phyloP scores from a whole-genome alignment of 2,113 vertebrate species.

The Balaeniceps rex region DNA sequence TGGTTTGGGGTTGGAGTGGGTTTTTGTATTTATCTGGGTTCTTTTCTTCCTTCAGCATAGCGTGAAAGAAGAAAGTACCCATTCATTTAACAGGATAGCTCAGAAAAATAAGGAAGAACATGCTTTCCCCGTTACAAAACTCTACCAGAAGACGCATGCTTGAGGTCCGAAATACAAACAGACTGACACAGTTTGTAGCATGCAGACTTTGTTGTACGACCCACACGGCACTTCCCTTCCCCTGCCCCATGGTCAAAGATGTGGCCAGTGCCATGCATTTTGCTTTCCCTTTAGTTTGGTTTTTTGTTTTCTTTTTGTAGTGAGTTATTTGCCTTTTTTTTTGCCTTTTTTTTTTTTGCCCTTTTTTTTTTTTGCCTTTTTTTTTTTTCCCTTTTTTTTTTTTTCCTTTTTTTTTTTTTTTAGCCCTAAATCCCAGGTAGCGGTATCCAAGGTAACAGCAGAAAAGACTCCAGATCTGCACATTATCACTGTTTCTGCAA shows the following conservation, averaged over 20 bases:
- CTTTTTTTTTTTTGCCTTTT: neutral
- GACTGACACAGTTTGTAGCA: neutral
- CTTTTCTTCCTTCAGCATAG: neutral
- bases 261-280: neutral
- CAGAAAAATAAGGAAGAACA: neutral
- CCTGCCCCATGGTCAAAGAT: neutral
- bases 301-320: neutral
- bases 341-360: neutral
- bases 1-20: neutral
- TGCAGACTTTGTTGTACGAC: neutral
- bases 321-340: neutral
- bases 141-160: neutral
- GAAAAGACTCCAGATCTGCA: conserved; percentile 8
- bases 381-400: neutral
- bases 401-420: neutral
- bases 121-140: neutral
- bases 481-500: conserved; percentile 14
- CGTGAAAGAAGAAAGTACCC: neutral
- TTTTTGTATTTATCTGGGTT: neutral
- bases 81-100: neutral
- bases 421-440: neutral
- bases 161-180: neutral
- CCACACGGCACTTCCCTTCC: neutral
- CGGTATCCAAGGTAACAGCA: conserved; percentile 56
- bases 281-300: neutral